A percentile compares a stretch with the other conserved stretches of the same genome.
Conservation (phyloP, 1,140 invertebrate species). For the Dryas iulia region DNA sequence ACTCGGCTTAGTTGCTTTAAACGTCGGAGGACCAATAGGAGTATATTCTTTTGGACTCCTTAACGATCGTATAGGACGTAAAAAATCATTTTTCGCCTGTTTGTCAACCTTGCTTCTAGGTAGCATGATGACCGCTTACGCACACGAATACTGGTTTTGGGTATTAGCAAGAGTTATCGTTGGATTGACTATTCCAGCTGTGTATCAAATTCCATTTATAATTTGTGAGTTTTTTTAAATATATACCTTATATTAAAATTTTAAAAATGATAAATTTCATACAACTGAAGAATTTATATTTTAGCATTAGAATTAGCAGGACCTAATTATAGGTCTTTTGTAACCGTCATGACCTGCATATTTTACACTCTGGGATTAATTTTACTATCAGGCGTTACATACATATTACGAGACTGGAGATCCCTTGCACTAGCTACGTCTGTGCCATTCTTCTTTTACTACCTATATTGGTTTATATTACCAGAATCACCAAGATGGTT, state of each 20-base stretch:
- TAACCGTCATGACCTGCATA: slow-evolving; percentile 93
- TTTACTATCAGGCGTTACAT: slow-evolving; percentile 89
- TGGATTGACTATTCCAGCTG: slow-evolving; percentile 92
- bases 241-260: not conserved
- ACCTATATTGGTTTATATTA: slow-evolving; percentile 91
- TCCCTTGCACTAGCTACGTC: slow-evolving; percentile 89
- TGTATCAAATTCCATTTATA: slow-evolving; percentile 97
- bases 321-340: slow-evolving; percentile 93
- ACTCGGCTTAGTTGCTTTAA: slow-evolving; percentile 89
- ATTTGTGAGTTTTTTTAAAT: slow-evolving; percentile 86
- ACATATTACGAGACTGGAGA: slow-evolving; percentile 91
- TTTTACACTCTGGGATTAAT: slow-evolving; percentile 93
- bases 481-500: slow-evolving; percentile 94
- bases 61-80: slow-evolving; percentile 91
- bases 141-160: slow-evolving; percentile 91
- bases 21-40: slow-evolving; percentile 91
- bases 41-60: slow-evolving; percentile 92
- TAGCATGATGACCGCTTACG: slow-evolving; percentile 88
- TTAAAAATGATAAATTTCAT: not conserved
- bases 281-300: slow-evolving; percentile 48
- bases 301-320: slow-evolving; percentile 93
- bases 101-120: slow-evolving; percentile 88
- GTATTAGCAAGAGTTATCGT: slow-evolving; percentile 88
- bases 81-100: slow-evolving; percentile 91
- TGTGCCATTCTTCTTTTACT: slow-evolving; percentile 91